phyloP scores from a whole-genome alignment of 2,888 invertebrate genomes.

The Carabus problematicus region DNA sequence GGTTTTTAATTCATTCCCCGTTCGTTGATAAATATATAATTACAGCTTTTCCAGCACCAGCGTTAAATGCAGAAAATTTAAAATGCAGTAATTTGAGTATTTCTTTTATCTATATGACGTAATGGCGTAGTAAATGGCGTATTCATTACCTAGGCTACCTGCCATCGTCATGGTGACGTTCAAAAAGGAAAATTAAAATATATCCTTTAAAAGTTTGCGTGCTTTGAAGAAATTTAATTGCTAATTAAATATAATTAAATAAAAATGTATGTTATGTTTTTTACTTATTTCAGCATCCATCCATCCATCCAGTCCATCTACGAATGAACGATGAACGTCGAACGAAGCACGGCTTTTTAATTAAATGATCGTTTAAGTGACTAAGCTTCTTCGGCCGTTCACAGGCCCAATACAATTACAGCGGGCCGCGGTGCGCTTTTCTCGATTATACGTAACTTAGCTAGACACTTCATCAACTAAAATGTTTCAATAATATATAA shows the following conservation, averaged over 20 bases:
- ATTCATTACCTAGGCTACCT: too few species aligned
- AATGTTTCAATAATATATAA: slow-evolving; percentile 17
- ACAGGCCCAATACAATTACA: too few species aligned
- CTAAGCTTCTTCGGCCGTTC: slow-evolving; percentile 25
- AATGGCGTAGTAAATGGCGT: neutral
- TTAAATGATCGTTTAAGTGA: slow-evolving; percentile 36
- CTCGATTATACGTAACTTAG: slow-evolving; percentile 10
- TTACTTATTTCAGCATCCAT: slow-evolving; percentile 21
- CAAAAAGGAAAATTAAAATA: slow-evolving; percentile 35
- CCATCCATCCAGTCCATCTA: too few species aligned
- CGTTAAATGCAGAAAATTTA: slow-evolving; percentile 23
- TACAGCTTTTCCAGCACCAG: slow-evolving; percentile 20
- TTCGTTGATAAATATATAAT: slow-evolving; percentile 35
- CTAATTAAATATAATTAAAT: slow-evolving; percentile 39
- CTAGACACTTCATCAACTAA: slow-evolving; percentile 22
- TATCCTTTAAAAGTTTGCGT: slow-evolving; percentile 33
- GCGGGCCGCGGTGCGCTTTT: too few species aligned
- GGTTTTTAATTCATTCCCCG: neutral
- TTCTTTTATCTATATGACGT: slow-evolving; percentile 11
- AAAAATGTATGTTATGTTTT: slow-evolving; percentile 19
- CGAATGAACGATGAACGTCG: neutral
- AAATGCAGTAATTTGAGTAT: slow-evolving; percentile 19
- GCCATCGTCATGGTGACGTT: too few species aligned
- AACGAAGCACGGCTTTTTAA: slow-evolving; percentile 18
- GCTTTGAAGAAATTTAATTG: slow-evolving; percentile 36